These are phyloP conservation scores for Passer domesticus DNA, from an alignment of 2,113 vertebrate species.

Conservation along the genomic window DNA sequence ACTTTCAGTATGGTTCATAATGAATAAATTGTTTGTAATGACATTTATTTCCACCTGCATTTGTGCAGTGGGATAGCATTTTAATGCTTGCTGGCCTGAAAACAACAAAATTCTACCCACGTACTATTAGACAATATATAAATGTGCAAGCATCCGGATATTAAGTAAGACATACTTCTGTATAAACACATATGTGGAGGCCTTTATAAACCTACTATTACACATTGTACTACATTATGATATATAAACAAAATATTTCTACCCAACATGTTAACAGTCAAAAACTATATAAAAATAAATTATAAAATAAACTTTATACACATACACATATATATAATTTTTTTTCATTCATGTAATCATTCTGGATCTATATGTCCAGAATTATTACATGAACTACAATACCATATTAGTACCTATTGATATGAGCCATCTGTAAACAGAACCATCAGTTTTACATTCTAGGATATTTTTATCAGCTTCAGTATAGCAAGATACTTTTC, in stretches of 20 bases:
- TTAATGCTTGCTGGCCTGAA: background rate
- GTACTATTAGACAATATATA: background rate
- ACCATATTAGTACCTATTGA: background rate
- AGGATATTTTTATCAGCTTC: background rate
- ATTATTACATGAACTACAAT: background rate
- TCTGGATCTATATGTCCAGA: background rate
- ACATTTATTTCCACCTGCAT: background rate
- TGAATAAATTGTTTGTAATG: background rate
- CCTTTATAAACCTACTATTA: background rate
- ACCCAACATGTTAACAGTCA: background rate
- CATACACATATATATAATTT: background rate
- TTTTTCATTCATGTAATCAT: background rate
- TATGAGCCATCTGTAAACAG: background rate
- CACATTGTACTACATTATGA: background rate
- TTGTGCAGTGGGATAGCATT: background rate
- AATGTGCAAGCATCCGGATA: background rate
- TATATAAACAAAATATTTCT: background rate
- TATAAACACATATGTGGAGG: background rate
- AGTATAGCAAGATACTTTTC: background rate
- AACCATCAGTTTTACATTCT: background rate
- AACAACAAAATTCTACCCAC: background rate
- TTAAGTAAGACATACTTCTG: background rate
- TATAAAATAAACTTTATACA: background rate
- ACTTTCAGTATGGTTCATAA: background rate
- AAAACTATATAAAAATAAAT: background rate